phyloP scores from a whole-genome alignment of 2,797 vertebrate species.

The Bovichtus diacanthus region DNA sequence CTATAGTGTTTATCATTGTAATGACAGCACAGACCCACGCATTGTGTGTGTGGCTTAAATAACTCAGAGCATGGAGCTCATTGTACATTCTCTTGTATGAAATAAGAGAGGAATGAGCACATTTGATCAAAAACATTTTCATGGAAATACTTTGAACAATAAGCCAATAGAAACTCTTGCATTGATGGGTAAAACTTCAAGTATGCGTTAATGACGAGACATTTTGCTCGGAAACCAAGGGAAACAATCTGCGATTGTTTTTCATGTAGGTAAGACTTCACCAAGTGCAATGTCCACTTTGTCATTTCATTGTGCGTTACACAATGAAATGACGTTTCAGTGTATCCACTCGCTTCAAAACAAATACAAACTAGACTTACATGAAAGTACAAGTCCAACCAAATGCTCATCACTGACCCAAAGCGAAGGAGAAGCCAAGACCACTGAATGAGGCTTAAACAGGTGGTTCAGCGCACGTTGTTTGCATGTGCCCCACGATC shows the following conservation, averaged over 20 bases:
- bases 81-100: conserved; percentile 7
- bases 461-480: conserved; percentile 24
- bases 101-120: conserved; percentile 4
- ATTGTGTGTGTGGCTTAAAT: conserved; percentile 12
- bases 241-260: neutral
- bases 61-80: conserved; percentile 7
- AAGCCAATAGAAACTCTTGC: neutral
- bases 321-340: conserved; percentile 10
- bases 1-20: conserved; percentile 30
- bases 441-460: conserved; percentile 24
- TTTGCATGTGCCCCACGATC: conserved; percentile 38
- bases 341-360: neutral
- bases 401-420: conserved; percentile 24
- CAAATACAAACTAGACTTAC: conserved; percentile 14
- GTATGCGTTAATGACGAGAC: neutral
- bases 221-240: neutral
- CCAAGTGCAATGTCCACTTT: neutral
- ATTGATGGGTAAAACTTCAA: neutral
- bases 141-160: neutral
- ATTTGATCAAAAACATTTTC: neutral
- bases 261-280: neutral
- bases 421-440: conserved; percentile 12
- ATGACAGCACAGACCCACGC: conserved; percentile 21
- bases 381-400: conserved; percentile 1
- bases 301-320: neutral